Conservation (phyloP, 2,888 invertebrate species). For the Corythucha ciliata region DNA sequence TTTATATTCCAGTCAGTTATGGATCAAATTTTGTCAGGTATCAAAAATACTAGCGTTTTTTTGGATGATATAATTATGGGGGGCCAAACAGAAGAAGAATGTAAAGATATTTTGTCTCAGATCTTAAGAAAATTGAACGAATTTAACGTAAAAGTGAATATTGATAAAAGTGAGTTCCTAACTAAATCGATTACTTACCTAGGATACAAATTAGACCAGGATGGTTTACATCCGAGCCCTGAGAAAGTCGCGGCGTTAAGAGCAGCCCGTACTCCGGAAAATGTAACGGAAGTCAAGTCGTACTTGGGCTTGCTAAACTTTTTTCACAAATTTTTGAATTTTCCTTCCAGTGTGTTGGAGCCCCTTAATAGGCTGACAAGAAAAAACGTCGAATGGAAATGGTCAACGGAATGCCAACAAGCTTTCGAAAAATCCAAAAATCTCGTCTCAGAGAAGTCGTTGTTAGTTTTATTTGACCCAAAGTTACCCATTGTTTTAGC, state of each 20-base stretch:
- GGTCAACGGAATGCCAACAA: conserved; percentile 9
- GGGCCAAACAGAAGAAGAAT: not conserved
- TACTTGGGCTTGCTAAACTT: conserved; percentile 19
- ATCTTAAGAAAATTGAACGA: not conserved
- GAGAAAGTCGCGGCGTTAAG: not conserved
- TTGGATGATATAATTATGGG: conserved; percentile 10
- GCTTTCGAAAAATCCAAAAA: conserved; percentile 5
- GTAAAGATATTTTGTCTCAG: not conserved
- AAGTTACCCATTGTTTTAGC: conserved; percentile 34
- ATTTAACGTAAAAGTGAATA: not conserved
- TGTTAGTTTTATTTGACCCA: conserved; percentile 36
- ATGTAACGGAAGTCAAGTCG: conserved; percentile 2
- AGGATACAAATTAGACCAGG: not conserved
- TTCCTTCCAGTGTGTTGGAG: conserved; percentile 1
- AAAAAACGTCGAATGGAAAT: conserved; percentile 11
- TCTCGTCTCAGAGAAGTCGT: conserved; percentile 28
- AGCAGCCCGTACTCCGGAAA: not conserved
- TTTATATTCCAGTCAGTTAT: conserved; percentile 8
- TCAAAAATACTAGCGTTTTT: not conserved
- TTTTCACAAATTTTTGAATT: conserved; percentile 15
- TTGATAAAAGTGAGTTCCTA: not conserved
- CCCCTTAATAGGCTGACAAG: conserved; percentile 15
- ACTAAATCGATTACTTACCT: not conserved
- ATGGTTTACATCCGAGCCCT: not conserved
- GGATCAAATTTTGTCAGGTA: not conserved